Evolutionary conservation across 2,888 invertebrate species (phyloP).

Genomic region (Acronicta aceris): DNA sequence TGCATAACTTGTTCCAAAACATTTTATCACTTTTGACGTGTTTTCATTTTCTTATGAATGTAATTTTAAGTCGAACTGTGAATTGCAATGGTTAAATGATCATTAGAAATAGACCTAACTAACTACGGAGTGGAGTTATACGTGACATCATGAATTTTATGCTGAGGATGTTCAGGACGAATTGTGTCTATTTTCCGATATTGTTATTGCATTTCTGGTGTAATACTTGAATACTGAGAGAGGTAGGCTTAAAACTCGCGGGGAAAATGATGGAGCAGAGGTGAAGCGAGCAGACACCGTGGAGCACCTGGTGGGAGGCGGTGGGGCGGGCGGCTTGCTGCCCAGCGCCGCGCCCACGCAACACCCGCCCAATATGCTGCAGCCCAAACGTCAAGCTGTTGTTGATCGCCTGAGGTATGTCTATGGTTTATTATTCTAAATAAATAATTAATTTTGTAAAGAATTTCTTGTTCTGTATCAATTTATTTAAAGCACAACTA

Average conservation of each 20-base stretch:
- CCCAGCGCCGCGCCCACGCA: slow-evolving; percentile 90
- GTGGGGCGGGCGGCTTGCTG: slow-evolving; percentile 91
- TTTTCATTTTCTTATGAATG: slow-evolving; percentile 57
- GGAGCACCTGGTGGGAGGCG: slow-evolving; percentile 94
- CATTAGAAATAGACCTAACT: slow-evolving; percentile 21
- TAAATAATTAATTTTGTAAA: no score
- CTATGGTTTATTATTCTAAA: no score
- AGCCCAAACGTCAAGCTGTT: slow-evolving; percentile 94
- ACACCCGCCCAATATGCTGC: slow-evolving; percentile 90
- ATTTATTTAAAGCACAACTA: no score
- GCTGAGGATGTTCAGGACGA: slow-evolving; percentile 79
- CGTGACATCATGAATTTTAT: slow-evolving; percentile 78
- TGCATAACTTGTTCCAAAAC: slow-evolving; percentile 78
- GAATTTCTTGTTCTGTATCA: no score
- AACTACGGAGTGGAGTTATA: slow-evolving; percentile 39
- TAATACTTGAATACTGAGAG: slow-evolving; percentile 75
- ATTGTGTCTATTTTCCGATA: slow-evolving; percentile 74
- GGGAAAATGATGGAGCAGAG: slow-evolving; percentile 74
- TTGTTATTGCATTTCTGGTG: slow-evolving; percentile 78
- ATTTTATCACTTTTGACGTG: slow-evolving; percentile 68
- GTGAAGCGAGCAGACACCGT: slow-evolving; percentile 86
- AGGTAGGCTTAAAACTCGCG: slow-evolving; percentile 58
- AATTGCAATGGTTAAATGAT: slow-evolving; percentile 45
- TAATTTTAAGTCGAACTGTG: slow-evolving; percentile 55
- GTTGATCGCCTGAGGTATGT: slow-evolving; percentile 93